Evolutionary conservation across 2,797 vertebrate genomes (phyloP).

Genomic region (Eleutherodactylus coqui): DNA sequence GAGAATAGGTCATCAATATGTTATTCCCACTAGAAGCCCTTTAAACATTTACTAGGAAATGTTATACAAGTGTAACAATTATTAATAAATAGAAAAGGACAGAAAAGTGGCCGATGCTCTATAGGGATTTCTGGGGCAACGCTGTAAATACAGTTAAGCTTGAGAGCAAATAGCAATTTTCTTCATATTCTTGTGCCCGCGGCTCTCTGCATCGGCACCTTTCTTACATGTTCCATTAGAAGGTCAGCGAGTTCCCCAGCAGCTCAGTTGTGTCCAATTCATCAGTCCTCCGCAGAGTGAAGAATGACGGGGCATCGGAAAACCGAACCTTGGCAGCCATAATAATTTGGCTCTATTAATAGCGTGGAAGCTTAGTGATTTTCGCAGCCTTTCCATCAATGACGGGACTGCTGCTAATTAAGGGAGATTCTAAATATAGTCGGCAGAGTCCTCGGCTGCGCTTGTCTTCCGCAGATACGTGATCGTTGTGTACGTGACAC

Average conservation of each 20-base stretch:
- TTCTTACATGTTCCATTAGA: neutral
- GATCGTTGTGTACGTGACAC: neutral
- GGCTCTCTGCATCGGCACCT: neutral
- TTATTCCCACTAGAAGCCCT: no score
- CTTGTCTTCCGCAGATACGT: slow-evolving; percentile 20
- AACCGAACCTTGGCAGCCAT: slow-evolving; percentile 29
- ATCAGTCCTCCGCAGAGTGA: slow-evolving; percentile 21
- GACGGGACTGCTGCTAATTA: slow-evolving; percentile 65
- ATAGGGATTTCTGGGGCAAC: neutral
- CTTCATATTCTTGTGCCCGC: neutral
- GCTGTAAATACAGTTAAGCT: neutral
- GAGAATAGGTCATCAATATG: no score
- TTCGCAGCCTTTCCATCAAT: slow-evolving; percentile 71
- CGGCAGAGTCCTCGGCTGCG: slow-evolving; percentile 48
- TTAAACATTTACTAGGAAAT: no score
- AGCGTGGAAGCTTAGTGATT: slow-evolving; percentile 68
- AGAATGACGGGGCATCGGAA: slow-evolving; percentile 24
- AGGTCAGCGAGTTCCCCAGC: neutral
- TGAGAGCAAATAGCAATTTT: neutral
- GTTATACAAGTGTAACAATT: no score
- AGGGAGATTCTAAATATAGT: slow-evolving; percentile 69
- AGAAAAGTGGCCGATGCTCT: no score
- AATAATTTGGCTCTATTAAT: slow-evolving; percentile 49
- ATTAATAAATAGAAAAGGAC: no score
- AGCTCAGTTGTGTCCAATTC: neutral